Evolutionary conservation across 2,888 invertebrate species (phyloP).

Genomic region (Coenonympha arcania): DNA sequence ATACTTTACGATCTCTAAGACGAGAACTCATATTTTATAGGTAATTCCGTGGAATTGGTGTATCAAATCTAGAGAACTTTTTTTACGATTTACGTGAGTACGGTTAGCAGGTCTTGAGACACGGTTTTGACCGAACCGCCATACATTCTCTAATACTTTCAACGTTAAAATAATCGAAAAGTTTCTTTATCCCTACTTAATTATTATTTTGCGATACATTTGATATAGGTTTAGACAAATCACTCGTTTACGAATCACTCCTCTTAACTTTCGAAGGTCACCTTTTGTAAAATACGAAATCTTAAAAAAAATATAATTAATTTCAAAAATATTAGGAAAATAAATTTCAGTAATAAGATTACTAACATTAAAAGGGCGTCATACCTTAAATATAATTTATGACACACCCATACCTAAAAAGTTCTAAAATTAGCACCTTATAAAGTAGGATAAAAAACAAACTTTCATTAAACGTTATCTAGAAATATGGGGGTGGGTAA

Average conservation of each 20-base stretch:
- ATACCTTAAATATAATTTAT: not conserved
- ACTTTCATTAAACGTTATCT: conserved; percentile 57
- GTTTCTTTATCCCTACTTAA: too few relatives aligned
- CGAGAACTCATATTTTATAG: conserved; percentile 57
- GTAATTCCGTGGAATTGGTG: conserved; percentile 47
- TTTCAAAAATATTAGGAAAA: too few relatives aligned
- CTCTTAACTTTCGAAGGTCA: too few relatives aligned
- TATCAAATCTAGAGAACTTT: conserved; percentile 39
- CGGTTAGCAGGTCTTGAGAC: conserved; percentile 17
- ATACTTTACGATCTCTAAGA: conserved; percentile 52
- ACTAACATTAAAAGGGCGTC: too few relatives aligned
- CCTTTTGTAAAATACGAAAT: too few relatives aligned
- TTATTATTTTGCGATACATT: too few relatives aligned
- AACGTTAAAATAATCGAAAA: too few relatives aligned
- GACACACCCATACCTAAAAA: not conserved
- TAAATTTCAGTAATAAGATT: too few relatives aligned
- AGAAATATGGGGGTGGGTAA: conserved; percentile 47
- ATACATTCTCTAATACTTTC: not conserved
- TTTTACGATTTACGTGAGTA: conserved; percentile 39
- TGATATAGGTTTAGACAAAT: too few relatives aligned
- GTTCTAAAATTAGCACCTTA: conserved; percentile 38
- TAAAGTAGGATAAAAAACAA: conserved; percentile 39
- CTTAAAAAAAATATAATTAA: too few relatives aligned
- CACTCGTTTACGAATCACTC: too few relatives aligned
- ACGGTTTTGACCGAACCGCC: not conserved